These are phyloP conservation scores for Sebastes ruberrimus DNA, from an alignment of 2,797 vertebrate genomes.

Conservation along the genomic window DNA sequence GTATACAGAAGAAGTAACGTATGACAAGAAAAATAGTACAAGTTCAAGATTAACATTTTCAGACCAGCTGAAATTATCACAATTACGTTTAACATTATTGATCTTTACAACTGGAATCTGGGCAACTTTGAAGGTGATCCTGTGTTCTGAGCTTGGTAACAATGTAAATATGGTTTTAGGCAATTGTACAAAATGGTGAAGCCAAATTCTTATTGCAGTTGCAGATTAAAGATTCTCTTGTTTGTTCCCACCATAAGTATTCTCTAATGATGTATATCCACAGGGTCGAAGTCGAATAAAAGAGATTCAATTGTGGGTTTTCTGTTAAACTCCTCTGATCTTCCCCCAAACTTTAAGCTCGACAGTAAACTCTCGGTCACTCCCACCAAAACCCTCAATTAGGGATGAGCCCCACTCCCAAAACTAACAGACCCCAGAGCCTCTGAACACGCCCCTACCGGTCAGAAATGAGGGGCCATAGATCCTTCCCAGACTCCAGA, in stretches of 20 bases:
- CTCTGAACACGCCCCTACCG: conserved; percentile 14
- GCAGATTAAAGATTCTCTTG: not conserved
- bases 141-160: not conserved
- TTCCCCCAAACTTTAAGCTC: not conserved
- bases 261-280: not conserved
- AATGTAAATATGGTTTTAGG: not conserved
- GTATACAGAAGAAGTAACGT: not conserved
- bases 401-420: not conserved
- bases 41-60: not conserved
- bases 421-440: not conserved
- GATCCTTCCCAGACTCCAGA: not conserved
- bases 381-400: conserved; percentile 40
- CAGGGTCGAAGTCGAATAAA: not conserved
- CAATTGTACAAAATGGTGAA: not conserved
- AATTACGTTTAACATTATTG: not conserved
- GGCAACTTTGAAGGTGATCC: not conserved
- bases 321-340: not conserved
- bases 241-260: not conserved
- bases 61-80: not conserved
- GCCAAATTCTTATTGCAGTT: not conserved
- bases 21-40: not conserved
- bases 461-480: conserved; percentile 6
- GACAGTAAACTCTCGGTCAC: not conserved
- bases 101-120: not conserved
- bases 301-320: not conserved